These are phyloP conservation scores for Vulpes vulpes DNA, from an alignment of 2,113 vertebrate species.

Conservation along the genomic window DNA sequence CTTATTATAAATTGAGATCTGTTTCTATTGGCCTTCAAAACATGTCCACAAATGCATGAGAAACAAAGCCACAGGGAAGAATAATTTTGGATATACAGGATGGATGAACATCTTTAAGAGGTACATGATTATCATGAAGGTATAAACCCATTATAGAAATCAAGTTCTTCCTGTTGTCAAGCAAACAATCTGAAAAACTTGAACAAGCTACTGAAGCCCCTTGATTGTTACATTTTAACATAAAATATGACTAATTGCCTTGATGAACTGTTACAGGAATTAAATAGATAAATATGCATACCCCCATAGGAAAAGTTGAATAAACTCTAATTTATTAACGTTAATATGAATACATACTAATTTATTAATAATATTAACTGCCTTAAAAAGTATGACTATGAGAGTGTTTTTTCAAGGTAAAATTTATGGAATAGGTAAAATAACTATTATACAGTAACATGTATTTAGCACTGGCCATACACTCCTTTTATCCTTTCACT, in stretches of 20 bases:
- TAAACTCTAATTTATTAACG: not conserved
- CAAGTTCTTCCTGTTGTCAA: no score
- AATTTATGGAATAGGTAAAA: constrained; percentile 19
- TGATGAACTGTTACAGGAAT: not conserved
- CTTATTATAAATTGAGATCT: not conserved
- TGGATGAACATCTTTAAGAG: not conserved
- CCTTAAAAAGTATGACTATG: not conserved
- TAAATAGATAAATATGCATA: not conserved
- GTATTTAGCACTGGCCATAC: not conserved
- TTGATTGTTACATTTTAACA: not conserved
- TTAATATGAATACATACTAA: not conserved
- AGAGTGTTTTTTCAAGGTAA: constrained; percentile 16
- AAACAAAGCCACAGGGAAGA: not conserved
- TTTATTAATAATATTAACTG: not conserved
- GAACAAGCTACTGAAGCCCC: not conserved
- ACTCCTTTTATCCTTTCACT: not conserved
- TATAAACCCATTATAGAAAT: not conserved
- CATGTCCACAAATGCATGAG: not conserved
- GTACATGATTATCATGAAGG: not conserved
- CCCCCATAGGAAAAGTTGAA: not conserved
- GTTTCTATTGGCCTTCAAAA: not conserved
- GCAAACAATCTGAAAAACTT: not conserved
- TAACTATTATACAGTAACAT: not conserved
- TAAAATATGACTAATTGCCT: not conserved
- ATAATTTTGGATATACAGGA: not conserved